These are phyloP conservation scores for Villa cingulata DNA, from an alignment of 2,888 invertebrate species.

Conservation along the genomic window DNA sequence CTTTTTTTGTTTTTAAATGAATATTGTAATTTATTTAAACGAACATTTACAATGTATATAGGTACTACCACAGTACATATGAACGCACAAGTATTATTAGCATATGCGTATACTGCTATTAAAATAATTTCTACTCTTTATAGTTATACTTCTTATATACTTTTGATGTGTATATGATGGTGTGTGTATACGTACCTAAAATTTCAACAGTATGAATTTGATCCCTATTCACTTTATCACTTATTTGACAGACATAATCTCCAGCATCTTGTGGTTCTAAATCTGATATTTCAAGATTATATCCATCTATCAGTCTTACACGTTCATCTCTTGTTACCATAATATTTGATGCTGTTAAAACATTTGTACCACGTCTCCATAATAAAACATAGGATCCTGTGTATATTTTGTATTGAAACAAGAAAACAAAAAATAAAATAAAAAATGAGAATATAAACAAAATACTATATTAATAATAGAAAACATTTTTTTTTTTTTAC, in stretches of 20 bases:
- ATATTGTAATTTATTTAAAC: too few species aligned
- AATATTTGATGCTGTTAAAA: conserved; percentile 55
- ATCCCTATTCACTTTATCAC: conserved; percentile 51
- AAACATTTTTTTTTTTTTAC: too few species aligned
- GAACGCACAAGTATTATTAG: too few species aligned
- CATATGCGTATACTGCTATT: too few species aligned
- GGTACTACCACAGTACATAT: too few species aligned
- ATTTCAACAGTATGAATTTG: conserved; percentile 61
- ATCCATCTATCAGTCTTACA: conserved; percentile 54
- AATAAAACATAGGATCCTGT: conserved; percentile 51
- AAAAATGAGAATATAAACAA: neutral
- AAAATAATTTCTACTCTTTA: too few species aligned
- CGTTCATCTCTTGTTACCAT: conserved; percentile 58
- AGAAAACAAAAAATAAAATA: neutral
- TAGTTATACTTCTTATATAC: too few species aligned
- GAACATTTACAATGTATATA: too few species aligned
- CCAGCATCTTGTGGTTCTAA: conserved; percentile 53
- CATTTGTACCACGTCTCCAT: conserved; percentile 56
- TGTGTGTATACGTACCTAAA: conserved; percentile 39
- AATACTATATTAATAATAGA: too few species aligned
- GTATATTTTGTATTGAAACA: conserved; percentile 14
- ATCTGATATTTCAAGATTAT: conserved; percentile 55
- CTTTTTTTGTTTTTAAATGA: too few species aligned
- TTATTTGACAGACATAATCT: conserved; percentile 61
- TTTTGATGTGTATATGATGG: too few species aligned